phyloP scores from a whole-genome alignment of 30 jellyfish, hydroid and myxozoan genomes.

The Aurelia sp. region DNA sequence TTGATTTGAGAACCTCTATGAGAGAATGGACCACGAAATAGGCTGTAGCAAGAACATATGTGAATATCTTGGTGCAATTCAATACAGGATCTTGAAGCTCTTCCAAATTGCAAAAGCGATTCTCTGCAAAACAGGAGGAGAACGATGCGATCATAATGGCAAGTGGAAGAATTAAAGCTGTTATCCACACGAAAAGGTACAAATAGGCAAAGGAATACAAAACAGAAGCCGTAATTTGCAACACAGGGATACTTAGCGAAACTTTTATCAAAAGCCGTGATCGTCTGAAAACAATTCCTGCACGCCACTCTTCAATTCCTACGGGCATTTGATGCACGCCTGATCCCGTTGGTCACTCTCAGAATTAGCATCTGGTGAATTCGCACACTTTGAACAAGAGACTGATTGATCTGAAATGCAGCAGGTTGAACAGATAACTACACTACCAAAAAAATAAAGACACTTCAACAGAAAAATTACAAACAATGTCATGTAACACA shows the following conservation, averaged over 20 bases:
- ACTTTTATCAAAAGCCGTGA: constrained; percentile 12
- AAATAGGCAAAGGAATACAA: constrained; percentile 14
- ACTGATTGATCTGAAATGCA: constrained; percentile 27
- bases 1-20: constrained; percentile 42
- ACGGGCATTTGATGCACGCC: constrained; percentile 33
- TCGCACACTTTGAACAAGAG: constrained; percentile 16
- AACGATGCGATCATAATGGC: constrained; percentile 13
- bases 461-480: neutral
- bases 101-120: neutral
- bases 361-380: constrained; percentile 6
- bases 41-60: constrained; percentile 30
- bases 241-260: constrained; percentile 13
- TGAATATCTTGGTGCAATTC: constrained; percentile 10
- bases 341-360: neutral
- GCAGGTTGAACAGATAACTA: constrained; percentile 24
- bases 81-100: too few relatives aligned
- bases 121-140: constrained; percentile 26
- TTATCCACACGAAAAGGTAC: constrained; percentile 23
- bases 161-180: constrained; percentile 24
- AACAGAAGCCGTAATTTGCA: constrained; percentile 32
- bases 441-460: constrained; percentile 1
- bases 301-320: constrained; percentile 37
- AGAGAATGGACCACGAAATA: constrained; percentile 48
- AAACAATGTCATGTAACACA: constrained; percentile 1
- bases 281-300: constrained; percentile 21